Conservation (phyloP, 2,797 vertebrate species). For the Trachops cirrhosus region DNA sequence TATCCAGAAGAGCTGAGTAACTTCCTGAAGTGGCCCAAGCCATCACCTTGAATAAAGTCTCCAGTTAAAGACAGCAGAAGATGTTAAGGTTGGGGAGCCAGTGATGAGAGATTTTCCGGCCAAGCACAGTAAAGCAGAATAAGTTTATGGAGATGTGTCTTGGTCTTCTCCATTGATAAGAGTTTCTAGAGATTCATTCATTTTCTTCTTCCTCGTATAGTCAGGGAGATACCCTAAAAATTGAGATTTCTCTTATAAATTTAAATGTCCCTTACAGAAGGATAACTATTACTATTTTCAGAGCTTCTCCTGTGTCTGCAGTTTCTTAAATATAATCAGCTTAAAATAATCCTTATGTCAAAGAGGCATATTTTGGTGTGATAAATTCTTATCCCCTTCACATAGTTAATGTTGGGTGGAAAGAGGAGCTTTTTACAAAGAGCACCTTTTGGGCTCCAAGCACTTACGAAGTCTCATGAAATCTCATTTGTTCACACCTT, state of each 20-base stretch:
- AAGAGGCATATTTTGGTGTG: background rate
- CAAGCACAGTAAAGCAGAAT: background rate
- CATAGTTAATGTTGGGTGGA: background rate
- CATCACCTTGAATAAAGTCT: background rate
- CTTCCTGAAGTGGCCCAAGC: background rate
- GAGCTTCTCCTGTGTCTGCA: background rate
- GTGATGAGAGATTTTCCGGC: background rate
- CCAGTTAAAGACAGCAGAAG: background rate
- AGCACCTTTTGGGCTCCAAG: accelerated
- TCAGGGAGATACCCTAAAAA: background rate
- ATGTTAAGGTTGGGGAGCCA: background rate
- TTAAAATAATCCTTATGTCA: background rate
- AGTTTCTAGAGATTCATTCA: background rate
- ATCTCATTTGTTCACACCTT: background rate
- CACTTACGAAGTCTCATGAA: background rate
- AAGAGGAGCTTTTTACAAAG: background rate
- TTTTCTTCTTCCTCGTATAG: background rate
- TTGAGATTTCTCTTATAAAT: background rate
- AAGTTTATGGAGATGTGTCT: background rate
- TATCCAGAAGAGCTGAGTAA: background rate
- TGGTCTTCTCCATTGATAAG: background rate
- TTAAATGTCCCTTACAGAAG: background rate
- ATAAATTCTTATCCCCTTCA: background rate
- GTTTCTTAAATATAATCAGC: background rate
- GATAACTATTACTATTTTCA: background rate